Percentiles rank a stretch among this genome's conserved stretches.
Evolutionary conservation across 1,140 invertebrate species (phyloP).

Genomic region (Bombus haemorrhoidalis): DNA sequence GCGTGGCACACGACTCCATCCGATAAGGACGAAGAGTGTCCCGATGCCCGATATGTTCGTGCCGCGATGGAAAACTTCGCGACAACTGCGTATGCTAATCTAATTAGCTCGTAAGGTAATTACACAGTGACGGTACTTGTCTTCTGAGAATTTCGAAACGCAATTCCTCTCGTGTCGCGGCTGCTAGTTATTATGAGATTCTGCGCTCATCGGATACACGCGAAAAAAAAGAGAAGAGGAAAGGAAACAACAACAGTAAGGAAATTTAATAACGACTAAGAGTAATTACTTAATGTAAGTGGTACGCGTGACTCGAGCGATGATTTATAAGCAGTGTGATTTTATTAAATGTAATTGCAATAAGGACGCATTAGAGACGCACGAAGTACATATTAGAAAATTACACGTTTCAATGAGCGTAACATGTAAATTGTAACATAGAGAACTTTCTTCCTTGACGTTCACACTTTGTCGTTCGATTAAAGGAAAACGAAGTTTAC

Average conservation of each 20-base stretch:
- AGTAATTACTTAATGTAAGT: constrained; percentile 4
- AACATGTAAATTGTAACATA: background rate
- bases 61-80: constrained; percentile 47
- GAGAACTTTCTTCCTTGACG: too few species aligned
- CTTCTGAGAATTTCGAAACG: constrained; percentile 56
- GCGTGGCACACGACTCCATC: constrained; percentile 71
- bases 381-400: background rate
- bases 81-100: constrained; percentile 62
- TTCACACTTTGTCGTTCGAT: constrained; percentile 1
- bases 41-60: constrained; percentile 43
- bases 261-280: background rate
- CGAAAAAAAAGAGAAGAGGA: background rate
- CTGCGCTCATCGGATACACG: constrained; percentile 20
- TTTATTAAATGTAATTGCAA: background rate
- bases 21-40: constrained; percentile 63
- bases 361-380: too few species aligned
- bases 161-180: constrained; percentile 31
- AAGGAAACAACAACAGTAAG: background rate
- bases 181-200: constrained; percentile 46
- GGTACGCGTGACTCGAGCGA: background rate
- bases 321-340: background rate
- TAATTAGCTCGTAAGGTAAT: constrained; percentile 70
- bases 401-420: background rate
- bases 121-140: constrained; percentile 50
- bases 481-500: constrained; percentile 21